phyloP scores from a whole-genome alignment of 2,113 vertebrate species.

The Lichenostomus cassidix region DNA sequence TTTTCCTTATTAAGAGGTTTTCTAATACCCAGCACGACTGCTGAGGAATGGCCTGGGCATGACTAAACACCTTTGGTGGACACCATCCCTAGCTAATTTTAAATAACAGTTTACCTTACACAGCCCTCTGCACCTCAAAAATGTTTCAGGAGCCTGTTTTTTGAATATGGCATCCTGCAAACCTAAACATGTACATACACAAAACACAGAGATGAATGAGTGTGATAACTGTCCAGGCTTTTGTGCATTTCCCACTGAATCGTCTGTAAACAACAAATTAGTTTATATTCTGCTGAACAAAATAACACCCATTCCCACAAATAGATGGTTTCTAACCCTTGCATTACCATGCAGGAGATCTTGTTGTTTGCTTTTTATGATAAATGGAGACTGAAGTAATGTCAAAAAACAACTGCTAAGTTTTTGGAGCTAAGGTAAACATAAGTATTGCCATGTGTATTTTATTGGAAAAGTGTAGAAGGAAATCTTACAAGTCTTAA shows the following conservation, averaged over 20 bases:
- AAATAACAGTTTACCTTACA: neutral
- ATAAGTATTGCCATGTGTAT: neutral
- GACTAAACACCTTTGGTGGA: neutral
- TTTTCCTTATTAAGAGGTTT: neutral
- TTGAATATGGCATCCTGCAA: neutral
- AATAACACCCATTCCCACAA: neutral
- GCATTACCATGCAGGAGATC: neutral
- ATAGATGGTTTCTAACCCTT: neutral
- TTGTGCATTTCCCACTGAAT: neutral
- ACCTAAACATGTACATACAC: neutral
- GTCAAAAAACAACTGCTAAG: neutral
- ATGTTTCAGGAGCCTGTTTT: neutral
- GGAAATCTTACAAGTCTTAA: neutral
- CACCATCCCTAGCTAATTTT: neutral
- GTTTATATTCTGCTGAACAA: neutral
- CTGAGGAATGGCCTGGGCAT: neutral
- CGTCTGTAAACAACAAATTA: neutral
- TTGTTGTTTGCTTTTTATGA: neutral
- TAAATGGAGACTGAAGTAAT: neutral
- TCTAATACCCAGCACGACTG: neutral
- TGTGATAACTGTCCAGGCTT: neutral
- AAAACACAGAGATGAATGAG: fast-evolving
- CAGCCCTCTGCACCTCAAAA: neutral
- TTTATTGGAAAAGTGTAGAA: neutral
- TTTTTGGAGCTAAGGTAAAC: neutral